Percentiles rank a stretch among this genome's conserved stretches.
These are phyloP conservation scores for Parnassius mnemosyne DNA, from an alignment of 2,888 invertebrate genomes.

Conservation along the genomic window DNA sequence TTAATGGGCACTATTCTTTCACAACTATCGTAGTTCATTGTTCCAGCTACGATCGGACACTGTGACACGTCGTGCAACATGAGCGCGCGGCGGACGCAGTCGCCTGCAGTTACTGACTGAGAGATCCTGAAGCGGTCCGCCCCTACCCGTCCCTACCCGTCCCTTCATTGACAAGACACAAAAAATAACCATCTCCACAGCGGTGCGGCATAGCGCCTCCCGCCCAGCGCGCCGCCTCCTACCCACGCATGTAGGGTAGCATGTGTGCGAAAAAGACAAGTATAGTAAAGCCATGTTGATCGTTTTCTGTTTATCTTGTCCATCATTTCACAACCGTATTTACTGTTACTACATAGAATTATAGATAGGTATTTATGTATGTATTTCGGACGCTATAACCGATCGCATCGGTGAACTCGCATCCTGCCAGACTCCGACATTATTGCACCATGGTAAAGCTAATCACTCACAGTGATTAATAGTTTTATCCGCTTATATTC, in stretches of 20 bases:
- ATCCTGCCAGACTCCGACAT: slow-evolving; percentile 46
- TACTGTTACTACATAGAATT: slow-evolving; percentile 44
- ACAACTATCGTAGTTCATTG: slow-evolving; percentile 69
- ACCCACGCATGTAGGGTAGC: slow-evolving; percentile 37
- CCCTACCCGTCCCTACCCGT: slow-evolving; percentile 53
- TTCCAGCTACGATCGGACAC: slow-evolving; percentile 37
- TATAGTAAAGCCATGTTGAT: slow-evolving; percentile 45
- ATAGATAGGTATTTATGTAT: slow-evolving; percentile 50
- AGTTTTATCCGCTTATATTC: slow-evolving; percentile 6
- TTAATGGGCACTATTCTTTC: slow-evolving; percentile 66
- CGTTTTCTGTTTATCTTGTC: slow-evolving; percentile 73
- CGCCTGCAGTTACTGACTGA: slow-evolving; percentile 55
- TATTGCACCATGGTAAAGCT: slow-evolving; percentile 22
- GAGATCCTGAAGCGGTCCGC: slow-evolving; percentile 58
- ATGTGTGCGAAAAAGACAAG: slow-evolving; percentile 54
- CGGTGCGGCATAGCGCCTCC: slow-evolving; percentile 43
- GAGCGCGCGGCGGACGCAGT: slow-evolving; percentile 52
- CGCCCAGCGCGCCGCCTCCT: slow-evolving; percentile 51
- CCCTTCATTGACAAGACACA: slow-evolving; percentile 78
- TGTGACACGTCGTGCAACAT: slow-evolving; percentile 42
- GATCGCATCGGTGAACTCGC: slow-evolving; percentile 61
- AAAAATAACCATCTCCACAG: slow-evolving; percentile 72
- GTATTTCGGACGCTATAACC: slow-evolving; percentile 59
- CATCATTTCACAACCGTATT: slow-evolving; percentile 65
- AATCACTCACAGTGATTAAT: slow-evolving; percentile 22